Evolutionary conservation across 2,113 vertebrate genomes (phyloP).

Genomic region (Fulmarus glacialis): DNA sequence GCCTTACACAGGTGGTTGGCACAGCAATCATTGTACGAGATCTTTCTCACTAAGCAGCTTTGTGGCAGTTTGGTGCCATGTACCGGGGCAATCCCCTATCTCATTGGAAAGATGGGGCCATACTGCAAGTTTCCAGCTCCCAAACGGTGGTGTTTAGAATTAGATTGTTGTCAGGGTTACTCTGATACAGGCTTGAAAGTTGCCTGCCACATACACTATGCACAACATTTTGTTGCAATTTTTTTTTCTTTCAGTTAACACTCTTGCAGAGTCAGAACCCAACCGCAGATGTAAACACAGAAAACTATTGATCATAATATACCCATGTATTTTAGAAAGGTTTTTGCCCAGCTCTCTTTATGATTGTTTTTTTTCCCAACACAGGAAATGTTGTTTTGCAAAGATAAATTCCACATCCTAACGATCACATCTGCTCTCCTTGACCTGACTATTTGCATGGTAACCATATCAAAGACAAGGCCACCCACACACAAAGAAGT

Average conservation of each 20-base stretch:
- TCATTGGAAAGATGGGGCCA: not conserved
- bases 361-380: not conserved
- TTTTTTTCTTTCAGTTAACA: not conserved
- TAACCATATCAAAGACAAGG: not conserved
- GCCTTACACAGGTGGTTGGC: not conserved
- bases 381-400: not conserved
- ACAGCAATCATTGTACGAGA: not conserved
- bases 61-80: not conserved
- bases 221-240: not conserved
- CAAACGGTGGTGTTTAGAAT: not conserved
- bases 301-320: not conserved
- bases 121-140: not conserved
- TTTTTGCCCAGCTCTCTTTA: not conserved
- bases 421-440: not conserved
- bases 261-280: not conserved
- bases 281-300: rapidly evolving
- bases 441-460: not conserved
- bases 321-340: not conserved
- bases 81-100: not conserved
- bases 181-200: not conserved
- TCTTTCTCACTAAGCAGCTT: not conserved
- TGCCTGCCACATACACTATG: not conserved
- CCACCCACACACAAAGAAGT: not conserved
- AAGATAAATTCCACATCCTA: not conserved
- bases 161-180: not conserved